Conservation (phyloP, 1,140 invertebrate genomes). For the Meloidogyne exigua region DNA sequence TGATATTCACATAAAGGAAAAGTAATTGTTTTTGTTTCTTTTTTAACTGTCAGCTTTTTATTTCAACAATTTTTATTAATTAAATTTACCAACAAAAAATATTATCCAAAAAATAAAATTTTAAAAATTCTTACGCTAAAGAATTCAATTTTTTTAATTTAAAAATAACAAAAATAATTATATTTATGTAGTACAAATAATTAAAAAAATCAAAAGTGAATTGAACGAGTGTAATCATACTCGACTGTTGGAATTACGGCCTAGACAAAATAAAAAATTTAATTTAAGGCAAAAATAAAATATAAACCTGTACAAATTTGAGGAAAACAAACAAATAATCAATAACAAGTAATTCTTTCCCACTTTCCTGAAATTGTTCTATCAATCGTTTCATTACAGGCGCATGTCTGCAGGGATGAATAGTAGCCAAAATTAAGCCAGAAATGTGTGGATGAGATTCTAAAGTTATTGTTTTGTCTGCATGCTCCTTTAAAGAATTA, state of each 20-base stretch:
- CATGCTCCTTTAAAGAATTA: slow-evolving; percentile 82
- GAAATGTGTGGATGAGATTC: slow-evolving; percentile 92
- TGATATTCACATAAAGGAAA: too few relatives aligned
- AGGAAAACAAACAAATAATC: slow-evolving; percentile 92
- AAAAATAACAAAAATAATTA: too few relatives aligned
- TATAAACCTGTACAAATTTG: slow-evolving; percentile 81
- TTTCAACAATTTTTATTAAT: too few relatives aligned
- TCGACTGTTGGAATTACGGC: slow-evolving; percentile 99
- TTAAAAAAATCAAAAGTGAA: slow-evolving; percentile 72
- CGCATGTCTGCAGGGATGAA: slow-evolving; percentile 96
- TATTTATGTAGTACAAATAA: too few relatives aligned
- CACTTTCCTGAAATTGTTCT: slow-evolving; percentile 81
- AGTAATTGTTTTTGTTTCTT: too few relatives aligned
- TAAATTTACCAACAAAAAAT: too few relatives aligned
- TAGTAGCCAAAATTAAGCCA: slow-evolving; percentile 84
- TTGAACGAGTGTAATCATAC: slow-evolving; percentile 98
- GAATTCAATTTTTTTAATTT: too few relatives aligned
- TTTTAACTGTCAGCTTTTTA: too few relatives aligned
- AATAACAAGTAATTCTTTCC: slow-evolving; percentile 91
- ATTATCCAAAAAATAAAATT: too few relatives aligned
- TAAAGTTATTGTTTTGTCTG: slow-evolving; percentile 99
- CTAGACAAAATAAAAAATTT: slow-evolving; percentile 67
- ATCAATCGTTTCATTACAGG: slow-evolving; percentile 99
- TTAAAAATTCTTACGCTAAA: too few relatives aligned
- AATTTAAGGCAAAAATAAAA: slow-evolving; percentile 17